phyloP scores from a whole-genome alignment of 1,140 invertebrate genomes.

The Drosophila auraria region DNA sequence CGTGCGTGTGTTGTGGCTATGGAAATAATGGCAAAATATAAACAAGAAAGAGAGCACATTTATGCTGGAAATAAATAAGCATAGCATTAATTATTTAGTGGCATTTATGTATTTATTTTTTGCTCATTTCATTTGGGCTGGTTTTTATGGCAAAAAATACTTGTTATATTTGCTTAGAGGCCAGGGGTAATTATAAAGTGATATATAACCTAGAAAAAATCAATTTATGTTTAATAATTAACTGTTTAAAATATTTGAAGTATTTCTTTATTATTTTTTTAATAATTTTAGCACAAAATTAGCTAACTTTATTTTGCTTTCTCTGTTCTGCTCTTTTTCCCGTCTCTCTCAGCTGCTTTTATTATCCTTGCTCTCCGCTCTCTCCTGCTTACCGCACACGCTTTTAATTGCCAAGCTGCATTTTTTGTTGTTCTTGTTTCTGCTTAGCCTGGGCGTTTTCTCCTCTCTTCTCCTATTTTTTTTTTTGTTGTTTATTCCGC shows the following conservation, averaged over 20 bases:
- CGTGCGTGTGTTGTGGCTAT: background rate
- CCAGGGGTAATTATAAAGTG: too few relatives aligned
- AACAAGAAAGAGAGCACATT: background rate
- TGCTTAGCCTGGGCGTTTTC: slow-evolving; percentile 30
- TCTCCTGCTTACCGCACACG: slow-evolving; percentile 14
- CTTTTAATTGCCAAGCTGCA: slow-evolving; percentile 41
- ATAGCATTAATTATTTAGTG: slow-evolving; percentile 12
- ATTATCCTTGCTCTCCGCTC: background rate
- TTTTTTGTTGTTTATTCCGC: slow-evolving; percentile 48
- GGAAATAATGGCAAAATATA: slow-evolving; percentile 4
- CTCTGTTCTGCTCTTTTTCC: slow-evolving; percentile 1
- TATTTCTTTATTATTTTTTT: background rate
- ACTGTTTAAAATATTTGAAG: too few relatives aligned
- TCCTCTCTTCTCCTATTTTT: background rate
- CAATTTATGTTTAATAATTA: too few relatives aligned
- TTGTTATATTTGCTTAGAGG: too few relatives aligned
- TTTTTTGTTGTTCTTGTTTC: slow-evolving; percentile 7
- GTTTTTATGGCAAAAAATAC: background rate
- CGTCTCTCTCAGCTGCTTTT: too few relatives aligned
- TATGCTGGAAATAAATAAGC: slow-evolving; percentile 1
- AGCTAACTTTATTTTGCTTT: background rate
- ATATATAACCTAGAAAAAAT: too few relatives aligned
- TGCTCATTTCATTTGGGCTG: background rate
- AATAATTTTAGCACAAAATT: background rate
- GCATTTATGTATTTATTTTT: slow-evolving; percentile 3